Base-by-base conservation (phyloP, 2,888 invertebrate genomes). In the Epistrophe grossulariae region DNA sequence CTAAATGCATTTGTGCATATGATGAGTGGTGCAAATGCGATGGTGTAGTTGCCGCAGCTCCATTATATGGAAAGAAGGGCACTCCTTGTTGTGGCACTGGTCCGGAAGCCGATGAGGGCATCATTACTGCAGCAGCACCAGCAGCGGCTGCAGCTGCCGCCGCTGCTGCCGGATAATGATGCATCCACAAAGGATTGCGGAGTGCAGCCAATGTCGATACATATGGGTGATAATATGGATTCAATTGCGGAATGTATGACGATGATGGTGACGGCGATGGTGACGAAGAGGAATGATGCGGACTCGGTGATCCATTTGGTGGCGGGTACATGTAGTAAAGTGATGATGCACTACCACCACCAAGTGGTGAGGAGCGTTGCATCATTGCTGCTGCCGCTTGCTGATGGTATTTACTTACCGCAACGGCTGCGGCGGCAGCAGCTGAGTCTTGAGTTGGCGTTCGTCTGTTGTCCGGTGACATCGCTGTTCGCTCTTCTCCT, bases 181-280 rank as follows among this genome's bases (percentile, higher is more conserved):
- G 94, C 93, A 94, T 92, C 94, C 94, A 94, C 76, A 92, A 62
- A 17, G 94, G 93, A 89, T 93, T 93, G 78, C 94, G 91, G 88
- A 94, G 92, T 6, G 94, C 93, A 74, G 93, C 93, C 79, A 92
- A 89, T 57, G 92, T 91, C 64, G 91, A 90, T 85, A 92, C 91
- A 89, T 92, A 92, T 19, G 92, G 92, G 90, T 92, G 91, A 84
- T 92, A 92, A 57, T 92, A 91, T 72, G 92, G 76, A 70, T 79
- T 80, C 28, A 89, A 76, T 88, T 91, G 89, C 90, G 92, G 93
- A 91, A 93, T 92, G 92, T 92, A 93, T 73, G 91, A 91, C 48
- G 92, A 91, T 72, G 92, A 91, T 70, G 91, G 90, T 64, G 91
- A 91, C 40, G 91, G 91, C 38, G 92, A 91, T 28, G 90, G 68